A percentile compares a stretch with the other conserved stretches of the same genome.
phyloP scores from a whole-genome alignment of 2,888 invertebrate species.

The Heliconius ismenius region DNA sequence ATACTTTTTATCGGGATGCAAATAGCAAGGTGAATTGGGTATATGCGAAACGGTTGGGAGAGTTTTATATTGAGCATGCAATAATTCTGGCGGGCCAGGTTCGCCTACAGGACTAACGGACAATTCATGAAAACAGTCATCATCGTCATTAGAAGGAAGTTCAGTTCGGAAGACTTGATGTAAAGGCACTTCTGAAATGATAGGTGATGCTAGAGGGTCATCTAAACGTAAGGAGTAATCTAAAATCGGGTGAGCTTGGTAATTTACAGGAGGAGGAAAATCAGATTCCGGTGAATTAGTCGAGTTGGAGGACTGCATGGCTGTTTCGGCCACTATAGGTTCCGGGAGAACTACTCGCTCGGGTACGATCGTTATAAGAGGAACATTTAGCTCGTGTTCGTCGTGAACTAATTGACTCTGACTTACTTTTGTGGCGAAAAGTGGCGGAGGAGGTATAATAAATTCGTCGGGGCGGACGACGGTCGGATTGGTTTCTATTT shows the following conservation, averaged over 20 bases:
- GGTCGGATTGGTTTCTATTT: conserved; percentile 61
- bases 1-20: conserved; percentile 71
- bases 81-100: conserved; percentile 66
- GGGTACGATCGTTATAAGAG: conserved; percentile 70
- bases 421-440: conserved; percentile 75
- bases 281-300: conserved; percentile 72
- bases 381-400: conserved; percentile 56
- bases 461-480: conserved; percentile 70
- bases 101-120: conserved; percentile 68
- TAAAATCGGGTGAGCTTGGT: conserved; percentile 65
- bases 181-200: conserved; percentile 69
- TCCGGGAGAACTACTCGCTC: conserved; percentile 69
- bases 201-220: conserved; percentile 53
- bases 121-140: conserved; percentile 63
- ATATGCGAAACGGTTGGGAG: conserved; percentile 75
- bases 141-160: conserved; percentile 54
- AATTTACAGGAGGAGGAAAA: conserved; percentile 76
- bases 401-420: conserved; percentile 59
- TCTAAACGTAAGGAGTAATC: conserved; percentile 44
- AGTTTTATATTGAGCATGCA: conserved; percentile 74
- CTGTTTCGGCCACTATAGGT: conserved; percentile 71
- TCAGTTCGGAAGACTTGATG: conserved; percentile 66
- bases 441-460: conserved; percentile 78
- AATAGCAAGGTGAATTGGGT: conserved; percentile 73
- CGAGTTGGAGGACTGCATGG: conserved; percentile 73